These are phyloP conservation scores for Harpagoxenus sublaevis DNA, from an alignment of 2,888 invertebrate species.

Conservation along the genomic window DNA sequence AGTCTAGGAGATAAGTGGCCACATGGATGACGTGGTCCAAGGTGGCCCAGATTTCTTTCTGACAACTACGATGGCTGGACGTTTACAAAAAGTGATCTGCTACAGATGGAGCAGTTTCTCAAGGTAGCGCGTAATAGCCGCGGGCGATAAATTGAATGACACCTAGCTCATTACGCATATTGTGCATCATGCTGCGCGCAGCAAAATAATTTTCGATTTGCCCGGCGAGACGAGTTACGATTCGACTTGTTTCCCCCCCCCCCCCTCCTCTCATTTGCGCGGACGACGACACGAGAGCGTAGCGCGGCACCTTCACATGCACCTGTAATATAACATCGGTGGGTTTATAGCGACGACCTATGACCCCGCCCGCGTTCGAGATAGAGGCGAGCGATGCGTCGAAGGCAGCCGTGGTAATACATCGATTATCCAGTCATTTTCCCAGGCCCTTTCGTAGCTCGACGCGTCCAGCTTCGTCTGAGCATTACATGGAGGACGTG, in stretches of 20 bases:
- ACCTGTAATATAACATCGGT: constrained; percentile 73
- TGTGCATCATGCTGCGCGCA: constrained; percentile 1
- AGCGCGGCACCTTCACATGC: constrained; percentile 55
- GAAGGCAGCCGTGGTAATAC: constrained; percentile 64
- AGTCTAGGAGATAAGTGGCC: constrained; percentile 35
- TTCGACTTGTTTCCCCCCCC: constrained; percentile 63
- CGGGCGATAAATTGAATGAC: neutral
- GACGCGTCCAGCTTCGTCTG: constrained; percentile 47
- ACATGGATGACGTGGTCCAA: constrained; percentile 37
- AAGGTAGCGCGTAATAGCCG: neutral
- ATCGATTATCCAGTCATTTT: constrained; percentile 77
- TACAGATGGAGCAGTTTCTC: neutral
- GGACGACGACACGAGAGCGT: constrained; percentile 31
- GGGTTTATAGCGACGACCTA: constrained; percentile 71
- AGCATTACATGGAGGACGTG: constrained; percentile 60
- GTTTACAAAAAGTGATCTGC: constrained; percentile 17
- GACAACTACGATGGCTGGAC: neutral
- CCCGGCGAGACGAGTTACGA: constrained; percentile 63
- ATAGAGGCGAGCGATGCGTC: constrained; percentile 60
- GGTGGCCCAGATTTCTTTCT: constrained; percentile 38
- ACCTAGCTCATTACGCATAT: neutral
- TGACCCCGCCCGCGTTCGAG: constrained; percentile 67
- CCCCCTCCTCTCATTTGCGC: constrained; percentile 59
- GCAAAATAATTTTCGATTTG: constrained; percentile 61
- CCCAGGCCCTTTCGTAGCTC: constrained; percentile 65